A percentile compares a stretch with the other conserved stretches of the same genome.
Conservation (phyloP, 2,888 invertebrate species). For the Drosophila austrosaltans region DNA sequence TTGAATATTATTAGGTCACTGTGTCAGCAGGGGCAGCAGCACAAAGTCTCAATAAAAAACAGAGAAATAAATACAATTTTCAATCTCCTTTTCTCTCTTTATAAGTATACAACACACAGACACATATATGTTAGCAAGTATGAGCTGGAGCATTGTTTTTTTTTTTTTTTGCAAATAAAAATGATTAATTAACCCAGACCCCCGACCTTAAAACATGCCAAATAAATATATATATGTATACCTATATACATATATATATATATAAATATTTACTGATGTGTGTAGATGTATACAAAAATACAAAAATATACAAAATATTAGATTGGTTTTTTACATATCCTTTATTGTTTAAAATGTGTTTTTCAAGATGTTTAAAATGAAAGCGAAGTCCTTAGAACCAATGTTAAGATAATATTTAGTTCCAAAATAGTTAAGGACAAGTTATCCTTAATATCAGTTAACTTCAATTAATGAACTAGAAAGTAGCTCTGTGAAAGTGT, state of each 20-base stretch:
- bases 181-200: constrained; percentile 71
- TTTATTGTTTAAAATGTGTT: too few relatives aligned
- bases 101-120: too few relatives aligned
- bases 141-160: not conserved
- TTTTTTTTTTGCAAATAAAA: constrained; percentile 49
- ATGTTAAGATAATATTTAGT: too few relatives aligned
- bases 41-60: constrained; percentile 42
- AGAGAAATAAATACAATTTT: constrained; percentile 16
- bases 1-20: constrained; percentile 65
- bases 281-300: not conserved
- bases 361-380: too few relatives aligned
- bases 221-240: not conserved
- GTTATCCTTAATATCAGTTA: not conserved
- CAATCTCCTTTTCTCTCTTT: constrained; percentile 18
- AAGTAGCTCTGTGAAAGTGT: too few relatives aligned
- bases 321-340: not conserved
- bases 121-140: too few relatives aligned
- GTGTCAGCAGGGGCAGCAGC: constrained; percentile 42
- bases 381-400: too few relatives aligned
- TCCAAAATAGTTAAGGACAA: too few relatives aligned
- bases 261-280: not conserved
- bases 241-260: too few relatives aligned
- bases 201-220: constrained; percentile 66
- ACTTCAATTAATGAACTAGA: too few relatives aligned
- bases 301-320: too few relatives aligned